Conservation (phyloP, 2,888 invertebrate genomes). For the Lamellibrachia satsuma region DNA sequence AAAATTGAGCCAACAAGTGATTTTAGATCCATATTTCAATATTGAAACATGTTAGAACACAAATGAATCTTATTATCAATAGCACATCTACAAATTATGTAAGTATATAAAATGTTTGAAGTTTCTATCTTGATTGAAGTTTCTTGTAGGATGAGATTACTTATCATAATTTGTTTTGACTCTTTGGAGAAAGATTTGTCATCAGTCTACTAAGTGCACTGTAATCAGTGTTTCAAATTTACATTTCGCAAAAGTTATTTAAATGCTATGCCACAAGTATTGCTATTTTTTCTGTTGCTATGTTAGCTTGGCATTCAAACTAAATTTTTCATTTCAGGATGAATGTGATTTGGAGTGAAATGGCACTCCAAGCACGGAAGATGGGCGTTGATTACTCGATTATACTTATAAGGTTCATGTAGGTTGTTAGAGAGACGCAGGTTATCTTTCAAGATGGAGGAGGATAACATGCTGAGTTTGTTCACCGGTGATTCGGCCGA, state of each 20-base stretch:
- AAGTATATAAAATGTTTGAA: no score
- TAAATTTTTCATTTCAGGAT: not conserved
- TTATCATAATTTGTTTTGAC: no score
- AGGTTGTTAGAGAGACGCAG: not conserved
- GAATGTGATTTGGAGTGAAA: not conserved
- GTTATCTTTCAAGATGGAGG: conserved; percentile 45
- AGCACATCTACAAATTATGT: no score
- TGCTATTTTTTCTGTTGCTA: not conserved
- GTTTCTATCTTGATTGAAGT: no score
- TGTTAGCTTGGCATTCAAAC: not conserved
- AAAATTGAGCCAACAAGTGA: no score
- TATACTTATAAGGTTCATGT: not conserved
- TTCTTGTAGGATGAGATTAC: no score
- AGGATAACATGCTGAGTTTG: conserved; percentile 54
- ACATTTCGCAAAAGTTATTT: not conserved
- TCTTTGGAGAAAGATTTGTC: no score
- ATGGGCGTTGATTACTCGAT: not conserved
- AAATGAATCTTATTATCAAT: no score
- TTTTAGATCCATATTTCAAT: no score
- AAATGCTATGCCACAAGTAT: no score
- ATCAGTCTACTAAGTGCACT: not conserved
- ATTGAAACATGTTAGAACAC: no score
- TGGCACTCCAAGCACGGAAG: conserved; percentile 14
- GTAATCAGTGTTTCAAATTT: not conserved
- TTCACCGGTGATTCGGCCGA: conserved; percentile 52